Evolutionary conservation across 2,797 vertebrate genomes (phyloP).

Genomic region (Takifugu ocellatus): DNA sequence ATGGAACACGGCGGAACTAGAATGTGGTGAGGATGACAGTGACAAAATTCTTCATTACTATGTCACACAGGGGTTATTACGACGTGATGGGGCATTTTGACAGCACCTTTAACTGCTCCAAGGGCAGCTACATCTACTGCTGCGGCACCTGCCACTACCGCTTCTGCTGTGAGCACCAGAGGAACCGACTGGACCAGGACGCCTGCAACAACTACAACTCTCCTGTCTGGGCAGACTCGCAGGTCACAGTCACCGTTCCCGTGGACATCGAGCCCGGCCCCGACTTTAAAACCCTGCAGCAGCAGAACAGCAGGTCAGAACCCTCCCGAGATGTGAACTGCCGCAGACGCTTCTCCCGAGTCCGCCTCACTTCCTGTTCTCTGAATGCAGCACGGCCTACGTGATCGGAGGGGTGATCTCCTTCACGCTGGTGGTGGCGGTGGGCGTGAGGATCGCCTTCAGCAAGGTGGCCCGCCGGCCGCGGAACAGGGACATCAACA

Average conservation of each 20-base stretch:
- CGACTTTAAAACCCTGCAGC: constrained; percentile 76
- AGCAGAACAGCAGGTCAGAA: constrained; percentile 75
- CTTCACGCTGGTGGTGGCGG: constrained; percentile 85
- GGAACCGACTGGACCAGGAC: constrained; percentile 84
- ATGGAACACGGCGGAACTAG: neutral
- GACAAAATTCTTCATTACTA: too few species aligned
- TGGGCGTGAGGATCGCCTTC: constrained; percentile 87
- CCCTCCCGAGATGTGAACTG: neutral
- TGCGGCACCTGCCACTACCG: constrained; percentile 92
- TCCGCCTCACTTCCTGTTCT: neutral
- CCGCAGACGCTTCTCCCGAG: neutral
- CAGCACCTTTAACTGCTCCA: constrained; percentile 88
- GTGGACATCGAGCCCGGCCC: constrained; percentile 66
- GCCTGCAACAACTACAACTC: constrained; percentile 84
- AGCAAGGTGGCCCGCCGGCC: constrained; percentile 87
- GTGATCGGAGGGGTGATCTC: constrained; percentile 91
- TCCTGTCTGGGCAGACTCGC: constrained; percentile 82
- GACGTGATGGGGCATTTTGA: constrained; percentile 94
- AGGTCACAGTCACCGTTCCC: constrained; percentile 65
- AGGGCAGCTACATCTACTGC: constrained; percentile 88
- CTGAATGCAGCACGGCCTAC: constrained; percentile 71
- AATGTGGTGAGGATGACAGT: neutral
- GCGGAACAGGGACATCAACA: constrained; percentile 84
- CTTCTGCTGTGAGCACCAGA: constrained; percentile 90
- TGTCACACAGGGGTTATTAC: constrained; percentile 78